Conservation (phyloP, 2,888 invertebrate species). For the Neoitamus cyanurus region DNA sequence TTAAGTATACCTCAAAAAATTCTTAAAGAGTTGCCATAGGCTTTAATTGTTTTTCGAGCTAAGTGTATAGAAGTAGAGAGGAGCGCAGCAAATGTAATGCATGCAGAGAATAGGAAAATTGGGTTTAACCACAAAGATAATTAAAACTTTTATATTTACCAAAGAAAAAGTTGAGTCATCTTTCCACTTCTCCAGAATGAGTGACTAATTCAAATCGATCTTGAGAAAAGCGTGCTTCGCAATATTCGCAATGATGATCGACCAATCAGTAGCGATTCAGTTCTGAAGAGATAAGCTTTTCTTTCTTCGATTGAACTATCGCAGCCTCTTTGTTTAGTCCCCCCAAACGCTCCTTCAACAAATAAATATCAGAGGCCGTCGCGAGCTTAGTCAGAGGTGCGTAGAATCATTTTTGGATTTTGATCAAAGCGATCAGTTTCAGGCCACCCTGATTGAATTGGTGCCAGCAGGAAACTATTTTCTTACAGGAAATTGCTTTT, state of each 20-base stretch:
- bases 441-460: background rate
- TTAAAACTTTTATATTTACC: background rate
- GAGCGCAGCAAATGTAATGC: no score
- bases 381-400: background rate
- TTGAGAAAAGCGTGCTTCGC: background rate
- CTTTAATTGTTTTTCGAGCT: no score
- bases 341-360: background rate
- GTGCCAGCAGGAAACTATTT: background rate
- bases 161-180: background rate
- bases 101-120: no score
- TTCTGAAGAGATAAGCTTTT: background rate
- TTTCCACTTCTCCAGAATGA: background rate
- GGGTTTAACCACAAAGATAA: background rate
- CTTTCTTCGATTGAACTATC: background rate
- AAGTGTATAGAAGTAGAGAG: no score
- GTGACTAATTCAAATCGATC: background rate
- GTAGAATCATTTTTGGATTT: background rate
- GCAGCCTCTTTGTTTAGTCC: background rate
- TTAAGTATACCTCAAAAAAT: no score
- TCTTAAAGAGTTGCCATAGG: no score
- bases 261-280: background rate
- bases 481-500: background rate
- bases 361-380: background rate
- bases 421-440: background rate
- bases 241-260: background rate